Evolutionary conservation across 2,113 vertebrate species (phyloP).

Genomic region (Crotalus horridus): DNA sequence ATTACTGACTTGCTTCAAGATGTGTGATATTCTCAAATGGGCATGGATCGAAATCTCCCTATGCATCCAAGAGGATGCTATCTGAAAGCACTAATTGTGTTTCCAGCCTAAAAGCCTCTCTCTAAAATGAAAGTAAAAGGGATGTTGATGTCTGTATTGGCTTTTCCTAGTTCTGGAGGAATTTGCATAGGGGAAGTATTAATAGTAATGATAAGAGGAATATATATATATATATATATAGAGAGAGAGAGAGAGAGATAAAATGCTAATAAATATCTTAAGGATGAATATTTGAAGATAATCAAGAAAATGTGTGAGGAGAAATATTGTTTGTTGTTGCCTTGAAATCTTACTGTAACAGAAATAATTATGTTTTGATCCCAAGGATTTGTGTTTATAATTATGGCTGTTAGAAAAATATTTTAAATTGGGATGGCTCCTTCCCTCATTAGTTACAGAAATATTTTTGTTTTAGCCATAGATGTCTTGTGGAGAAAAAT

Average conservation of each 20-base stretch:
- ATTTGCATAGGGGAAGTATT: neutral
- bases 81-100: neutral
- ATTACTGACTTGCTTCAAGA: neutral
- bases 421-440: slow-evolving; percentile 18
- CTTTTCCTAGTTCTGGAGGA: neutral
- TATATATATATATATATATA: neutral
- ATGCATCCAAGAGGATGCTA: neutral
- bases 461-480: slow-evolving; percentile 28
- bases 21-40: neutral
- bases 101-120: neutral
- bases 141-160: neutral
- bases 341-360: slow-evolving; percentile 52
- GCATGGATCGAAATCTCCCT: neutral
- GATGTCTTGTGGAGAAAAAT: slow-evolving; percentile 7
- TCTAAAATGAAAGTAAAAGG: neutral
- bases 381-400: slow-evolving; percentile 54
- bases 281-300: neutral
- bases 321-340: slow-evolving; percentile 56
- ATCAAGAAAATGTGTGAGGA: neutral
- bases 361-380: slow-evolving; percentile 42
- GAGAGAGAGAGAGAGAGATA: neutral
- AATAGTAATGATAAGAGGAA: neutral
- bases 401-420: slow-evolving; percentile 28
- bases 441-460: slow-evolving; percentile 28
- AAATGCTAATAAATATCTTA: neutral